Evolutionary conservation across 2,797 vertebrate genomes (phyloP).

Genomic region (Apogon talboti): DNA sequence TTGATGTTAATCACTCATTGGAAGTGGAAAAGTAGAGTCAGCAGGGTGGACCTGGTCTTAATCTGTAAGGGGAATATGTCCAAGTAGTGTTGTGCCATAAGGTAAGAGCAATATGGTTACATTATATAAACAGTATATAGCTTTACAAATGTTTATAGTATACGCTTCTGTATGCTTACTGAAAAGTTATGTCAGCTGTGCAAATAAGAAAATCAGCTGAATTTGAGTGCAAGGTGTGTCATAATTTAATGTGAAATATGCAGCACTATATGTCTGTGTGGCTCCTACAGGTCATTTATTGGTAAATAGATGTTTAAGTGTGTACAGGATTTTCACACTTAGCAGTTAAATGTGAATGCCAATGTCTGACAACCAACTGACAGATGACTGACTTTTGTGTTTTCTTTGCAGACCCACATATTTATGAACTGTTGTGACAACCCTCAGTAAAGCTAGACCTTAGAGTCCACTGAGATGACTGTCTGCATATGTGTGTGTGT

Average conservation of each 20-base stretch:
- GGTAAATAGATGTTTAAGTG: background rate
- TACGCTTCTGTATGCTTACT: slow-evolving; percentile 38
- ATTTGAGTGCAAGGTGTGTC: slow-evolving; percentile 1
- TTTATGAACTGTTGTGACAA: slow-evolving; percentile 39
- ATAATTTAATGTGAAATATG: slow-evolving; percentile 18
- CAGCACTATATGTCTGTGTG: background rate
- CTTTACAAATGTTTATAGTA: slow-evolving; percentile 45
- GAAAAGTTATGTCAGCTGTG: slow-evolving; percentile 37
- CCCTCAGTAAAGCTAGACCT: slow-evolving; percentile 28
- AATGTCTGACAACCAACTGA: slow-evolving; percentile 26
- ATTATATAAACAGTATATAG: slow-evolving; percentile 20
- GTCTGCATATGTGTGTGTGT: too few relatives aligned
- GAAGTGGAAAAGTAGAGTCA: slow-evolving; percentile 67
- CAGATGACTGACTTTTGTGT: slow-evolving; percentile 31
- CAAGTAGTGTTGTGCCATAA: slow-evolving; percentile 34
- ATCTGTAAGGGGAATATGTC: slow-evolving; percentile 54
- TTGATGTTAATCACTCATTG: slow-evolving; percentile 71
- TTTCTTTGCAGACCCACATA: too few relatives aligned
- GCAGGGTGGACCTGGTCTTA: slow-evolving; percentile 61
- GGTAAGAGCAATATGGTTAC: too few relatives aligned
- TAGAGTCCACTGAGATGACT: background rate
- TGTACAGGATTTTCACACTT: background rate
- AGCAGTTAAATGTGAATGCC: slow-evolving; percentile 8
- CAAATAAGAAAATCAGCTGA: slow-evolving; percentile 10
- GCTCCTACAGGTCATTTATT: background rate